Evolutionary conservation across 2,797 vertebrate species (phyloP), one percentile per base, ranked within the genome.

Genomic region (Remorina albescens): DNA sequence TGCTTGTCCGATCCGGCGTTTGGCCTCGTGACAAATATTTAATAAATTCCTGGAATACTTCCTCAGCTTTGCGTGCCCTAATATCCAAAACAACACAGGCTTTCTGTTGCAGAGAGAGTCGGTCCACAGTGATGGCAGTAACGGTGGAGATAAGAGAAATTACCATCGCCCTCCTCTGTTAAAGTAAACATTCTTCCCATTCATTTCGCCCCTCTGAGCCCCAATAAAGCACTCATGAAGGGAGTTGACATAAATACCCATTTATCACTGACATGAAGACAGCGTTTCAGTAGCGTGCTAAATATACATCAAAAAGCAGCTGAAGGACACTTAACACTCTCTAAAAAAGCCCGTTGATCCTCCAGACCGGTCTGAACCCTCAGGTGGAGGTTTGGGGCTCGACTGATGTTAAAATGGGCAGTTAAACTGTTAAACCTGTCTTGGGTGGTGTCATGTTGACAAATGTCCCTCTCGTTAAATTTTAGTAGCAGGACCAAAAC

Each of bases 281-380:
- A 71, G 84, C 75, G 71, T 83, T 84, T 90, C 62, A 81, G 77
- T 76, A 78, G 73, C 84, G 61, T n/a, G 70, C 88, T 93, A 93
- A 92, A 92, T 88, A 93, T 93, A 93, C 89, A 89, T 89, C 81
- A 85, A 85, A 89, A 89, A 86, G 81, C 79, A 88, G 82, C 84
- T 86, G 73, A 72, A 69, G 72, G 78, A 85, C 80, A 86, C 79
- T 89, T 86, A 82, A 88, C 86, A 89, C 75, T 54, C 73, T 86
- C 71, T 80, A 69, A 87, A 91, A 78, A 86, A 68, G 75, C 87
- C 77, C 76, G 86, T 85, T 90, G 85, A 93, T 91, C 87, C 87
- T 58, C 87, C 60, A 66, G 72, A 83, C 76, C 77, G 25, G 36
- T 82, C 83, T 86, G 81, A 90, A 90, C 85, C 79, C 58, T 28